Conservation (phyloP, 2,797 vertebrate genomes). For the Hypotaenidia okinawae region DNA sequence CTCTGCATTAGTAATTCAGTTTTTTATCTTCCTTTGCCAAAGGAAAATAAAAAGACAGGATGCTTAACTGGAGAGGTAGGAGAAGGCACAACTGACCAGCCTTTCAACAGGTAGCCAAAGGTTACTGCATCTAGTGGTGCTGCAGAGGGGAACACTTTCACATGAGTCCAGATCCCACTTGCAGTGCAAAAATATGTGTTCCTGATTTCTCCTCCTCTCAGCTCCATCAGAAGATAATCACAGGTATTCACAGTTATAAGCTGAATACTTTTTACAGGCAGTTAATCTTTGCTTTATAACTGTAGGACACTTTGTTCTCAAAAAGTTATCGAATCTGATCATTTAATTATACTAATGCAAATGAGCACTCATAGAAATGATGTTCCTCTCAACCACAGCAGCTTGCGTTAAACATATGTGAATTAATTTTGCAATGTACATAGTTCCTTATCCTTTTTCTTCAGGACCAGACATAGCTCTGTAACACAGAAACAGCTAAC, state of each 20-base stretch:
- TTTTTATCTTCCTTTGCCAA: background rate
- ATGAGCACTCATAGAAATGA: background rate
- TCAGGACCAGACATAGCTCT: background rate
- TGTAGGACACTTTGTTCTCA: background rate
- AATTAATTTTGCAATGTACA: background rate
- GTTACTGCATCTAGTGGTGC: background rate
- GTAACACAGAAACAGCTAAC: background rate
- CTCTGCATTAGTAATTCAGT: background rate
- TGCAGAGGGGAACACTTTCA: background rate
- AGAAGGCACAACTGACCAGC: background rate
- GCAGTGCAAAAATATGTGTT: accelerated
- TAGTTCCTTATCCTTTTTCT: background rate
- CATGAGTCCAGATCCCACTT: background rate
- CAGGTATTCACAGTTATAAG: accelerated
- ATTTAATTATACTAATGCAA: background rate
- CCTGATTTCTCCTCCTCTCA: background rate
- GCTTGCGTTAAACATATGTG: background rate
- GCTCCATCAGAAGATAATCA: background rate
- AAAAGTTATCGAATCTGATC: background rate
- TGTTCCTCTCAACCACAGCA: background rate
- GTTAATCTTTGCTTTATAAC: background rate
- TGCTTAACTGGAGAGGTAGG: background rate
- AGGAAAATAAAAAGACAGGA: background rate
- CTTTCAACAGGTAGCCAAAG: background rate
- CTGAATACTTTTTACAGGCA: background rate